Conservation (phyloP, 2,797 vertebrate species). For the Zenarchopterus dispar region DNA sequence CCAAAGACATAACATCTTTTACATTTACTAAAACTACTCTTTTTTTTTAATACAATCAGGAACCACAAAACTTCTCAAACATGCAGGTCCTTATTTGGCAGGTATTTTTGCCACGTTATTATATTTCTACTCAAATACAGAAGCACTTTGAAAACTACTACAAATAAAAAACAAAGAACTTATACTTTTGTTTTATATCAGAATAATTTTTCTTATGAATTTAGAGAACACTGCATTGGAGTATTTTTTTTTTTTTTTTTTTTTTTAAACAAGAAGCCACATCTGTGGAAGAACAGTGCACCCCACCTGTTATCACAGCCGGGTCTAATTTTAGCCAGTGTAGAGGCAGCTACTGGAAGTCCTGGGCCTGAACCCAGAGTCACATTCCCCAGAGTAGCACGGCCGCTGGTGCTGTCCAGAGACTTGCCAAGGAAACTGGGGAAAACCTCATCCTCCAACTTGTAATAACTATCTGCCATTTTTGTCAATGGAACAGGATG, state of each 20-base stretch:
- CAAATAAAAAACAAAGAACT: too few species aligned
- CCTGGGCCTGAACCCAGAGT: conserved; percentile 90
- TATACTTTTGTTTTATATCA: too few species aligned
- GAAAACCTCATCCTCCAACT: conserved; percentile 90
- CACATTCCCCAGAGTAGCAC: conserved; percentile 84
- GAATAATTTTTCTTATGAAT: not conserved
- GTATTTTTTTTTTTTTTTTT: not conserved
- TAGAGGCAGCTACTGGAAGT: conserved; percentile 95
- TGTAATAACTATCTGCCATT: conserved; percentile 87
- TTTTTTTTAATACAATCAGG: too few species aligned
- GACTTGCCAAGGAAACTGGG: conserved; percentile 88
- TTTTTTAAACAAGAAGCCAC: conserved; percentile 39
- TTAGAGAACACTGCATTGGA: conserved; percentile 2
- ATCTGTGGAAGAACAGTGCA: conserved; percentile 45
- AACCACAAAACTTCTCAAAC: too few species aligned
- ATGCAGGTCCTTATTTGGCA: too few species aligned
- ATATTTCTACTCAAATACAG: too few species aligned
- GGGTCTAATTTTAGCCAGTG: conserved; percentile 87
- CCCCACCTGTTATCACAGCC: conserved; percentile 86
- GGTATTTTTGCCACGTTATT: too few species aligned
- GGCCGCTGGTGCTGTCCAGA: conserved; percentile 79
- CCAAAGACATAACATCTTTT: too few species aligned
- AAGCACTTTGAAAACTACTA: too few species aligned
- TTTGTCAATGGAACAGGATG: conserved; percentile 25
- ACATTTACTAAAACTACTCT: too few species aligned